phyloP scores from a whole-genome alignment of 2,888 invertebrate genomes.

The Petrolisthes manimaculis region DNA sequence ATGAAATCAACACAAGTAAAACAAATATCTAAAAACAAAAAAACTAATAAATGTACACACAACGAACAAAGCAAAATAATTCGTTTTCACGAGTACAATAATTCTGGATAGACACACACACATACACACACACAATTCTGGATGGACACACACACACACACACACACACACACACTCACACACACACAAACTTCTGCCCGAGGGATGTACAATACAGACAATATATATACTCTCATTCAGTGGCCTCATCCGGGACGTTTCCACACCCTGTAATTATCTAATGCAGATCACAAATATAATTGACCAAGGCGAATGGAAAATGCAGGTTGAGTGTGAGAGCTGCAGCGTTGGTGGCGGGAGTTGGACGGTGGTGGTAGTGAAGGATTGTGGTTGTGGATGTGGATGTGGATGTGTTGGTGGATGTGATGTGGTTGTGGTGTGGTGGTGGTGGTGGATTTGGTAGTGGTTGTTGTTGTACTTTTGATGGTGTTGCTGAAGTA shows the following conservation, averaged over 20 bases:
- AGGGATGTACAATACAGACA: neutral
- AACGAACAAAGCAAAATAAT: too few species aligned
- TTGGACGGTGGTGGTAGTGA: too few species aligned
- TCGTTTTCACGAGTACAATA: too few species aligned
- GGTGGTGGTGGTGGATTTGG: too few species aligned
- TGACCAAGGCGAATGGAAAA: neutral
- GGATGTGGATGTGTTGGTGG: neutral
- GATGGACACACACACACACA: too few species aligned
- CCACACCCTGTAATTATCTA: neutral
- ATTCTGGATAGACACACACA: too few species aligned
- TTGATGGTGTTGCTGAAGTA: neutral
- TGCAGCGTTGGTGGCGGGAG: neutral
- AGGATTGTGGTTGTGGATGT: too few species aligned
- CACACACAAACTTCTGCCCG: neutral
- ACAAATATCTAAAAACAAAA: too few species aligned
- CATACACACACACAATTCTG: too few species aligned
- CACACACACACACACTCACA: too few species aligned
- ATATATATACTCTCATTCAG: neutral
- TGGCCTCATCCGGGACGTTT: neutral
- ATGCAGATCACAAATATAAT: slow-evolving; percentile 5
- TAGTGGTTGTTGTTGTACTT: neutral
- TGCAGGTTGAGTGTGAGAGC: neutral
- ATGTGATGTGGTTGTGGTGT: neutral
- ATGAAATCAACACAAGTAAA: too few species aligned
- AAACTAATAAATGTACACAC: too few species aligned